phyloP scores from a whole-genome alignment of 2,113 vertebrate genomes.

The Numida meleagris region DNA sequence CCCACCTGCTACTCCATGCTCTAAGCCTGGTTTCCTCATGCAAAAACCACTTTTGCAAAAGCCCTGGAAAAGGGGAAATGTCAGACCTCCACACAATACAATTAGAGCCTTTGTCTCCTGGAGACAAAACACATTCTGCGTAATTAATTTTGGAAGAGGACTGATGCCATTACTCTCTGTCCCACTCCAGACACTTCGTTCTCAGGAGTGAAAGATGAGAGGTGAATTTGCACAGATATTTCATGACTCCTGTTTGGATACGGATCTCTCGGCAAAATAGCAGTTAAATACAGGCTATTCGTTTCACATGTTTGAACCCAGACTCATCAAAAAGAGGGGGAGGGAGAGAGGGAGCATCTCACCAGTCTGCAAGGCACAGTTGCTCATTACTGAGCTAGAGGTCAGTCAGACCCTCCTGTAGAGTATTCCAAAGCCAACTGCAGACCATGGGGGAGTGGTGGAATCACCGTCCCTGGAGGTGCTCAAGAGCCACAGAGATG shows the following conservation, averaged over 20 bases:
- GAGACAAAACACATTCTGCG: background rate
- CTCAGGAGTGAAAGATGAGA: background rate
- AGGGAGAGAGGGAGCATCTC: background rate
- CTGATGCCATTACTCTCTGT: background rate
- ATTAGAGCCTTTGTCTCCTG: background rate
- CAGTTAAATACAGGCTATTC: background rate
- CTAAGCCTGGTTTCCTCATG: background rate
- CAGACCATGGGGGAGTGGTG: background rate
- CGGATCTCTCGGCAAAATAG: background rate
- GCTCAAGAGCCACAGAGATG: too few species aligned
- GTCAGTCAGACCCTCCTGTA: background rate
- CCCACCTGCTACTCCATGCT: background rate
- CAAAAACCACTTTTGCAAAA: background rate
- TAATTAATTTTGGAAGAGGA: background rate
- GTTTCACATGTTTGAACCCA: background rate
- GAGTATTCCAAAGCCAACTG: too few species aligned
- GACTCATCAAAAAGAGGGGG: background rate
- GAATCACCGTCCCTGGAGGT: too few species aligned
- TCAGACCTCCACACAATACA: fast-evolving
- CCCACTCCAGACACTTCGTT: background rate
- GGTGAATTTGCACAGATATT: background rate
- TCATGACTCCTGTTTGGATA: background rate
- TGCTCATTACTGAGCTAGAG: background rate
- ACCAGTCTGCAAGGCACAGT: background rate
- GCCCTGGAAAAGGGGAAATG: background rate